Conservation (phyloP, 64 coral and sea anemone species). For the Montipora efflorescens region DNA sequence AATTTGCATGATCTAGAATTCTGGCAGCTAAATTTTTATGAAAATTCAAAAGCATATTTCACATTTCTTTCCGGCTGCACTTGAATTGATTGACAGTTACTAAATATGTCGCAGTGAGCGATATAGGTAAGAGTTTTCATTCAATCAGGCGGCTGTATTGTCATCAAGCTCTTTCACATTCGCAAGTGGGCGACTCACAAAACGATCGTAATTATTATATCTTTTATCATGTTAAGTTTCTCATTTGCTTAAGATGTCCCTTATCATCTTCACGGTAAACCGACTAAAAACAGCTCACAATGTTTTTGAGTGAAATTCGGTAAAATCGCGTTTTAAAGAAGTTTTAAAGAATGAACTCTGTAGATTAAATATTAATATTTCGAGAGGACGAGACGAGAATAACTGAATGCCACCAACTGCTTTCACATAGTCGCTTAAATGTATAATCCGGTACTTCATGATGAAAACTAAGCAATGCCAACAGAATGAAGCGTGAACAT, state of each 20-base stretch:
- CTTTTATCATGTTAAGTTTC: background rate
- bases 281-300: background rate
- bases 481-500: too few species aligned
- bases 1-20: constrained; percentile 43
- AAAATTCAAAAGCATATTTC: constrained; percentile 34
- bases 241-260: background rate
- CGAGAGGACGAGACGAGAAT: too few species aligned
- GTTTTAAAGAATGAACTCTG: too few species aligned
- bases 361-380: too few species aligned
- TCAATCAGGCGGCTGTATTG: constrained; percentile 1
- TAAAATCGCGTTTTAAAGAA: too few species aligned
- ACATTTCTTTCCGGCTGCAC: constrained; percentile 46
- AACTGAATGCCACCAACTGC: too few species aligned
- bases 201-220: background rate
- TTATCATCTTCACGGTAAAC: background rate
- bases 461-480: too few species aligned
- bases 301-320: too few species aligned
- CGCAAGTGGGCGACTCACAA: background rate
- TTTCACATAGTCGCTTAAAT: too few species aligned
- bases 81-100: constrained; percentile 37
- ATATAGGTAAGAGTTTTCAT: background rate
- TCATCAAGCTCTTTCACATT: background rate
- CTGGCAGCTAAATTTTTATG: background rate
- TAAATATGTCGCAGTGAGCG: constrained; percentile 11
- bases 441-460: too few species aligned